phyloP scores from a whole-genome alignment of 2,888 invertebrate species.

The Lasioglossum figueresi region DNA sequence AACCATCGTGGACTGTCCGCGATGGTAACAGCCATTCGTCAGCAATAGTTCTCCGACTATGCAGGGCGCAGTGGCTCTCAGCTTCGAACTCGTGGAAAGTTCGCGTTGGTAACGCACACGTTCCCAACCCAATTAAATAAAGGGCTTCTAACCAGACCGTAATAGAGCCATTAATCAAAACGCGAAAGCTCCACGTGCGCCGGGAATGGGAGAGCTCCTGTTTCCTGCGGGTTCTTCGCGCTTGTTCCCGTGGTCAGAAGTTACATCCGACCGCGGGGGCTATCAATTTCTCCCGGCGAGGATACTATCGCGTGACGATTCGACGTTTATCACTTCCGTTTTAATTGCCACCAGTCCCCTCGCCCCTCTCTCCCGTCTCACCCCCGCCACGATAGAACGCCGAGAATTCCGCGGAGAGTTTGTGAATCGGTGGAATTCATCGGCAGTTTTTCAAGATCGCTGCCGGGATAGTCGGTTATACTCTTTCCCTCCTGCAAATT shows the following conservation, averaged over 20 bases:
- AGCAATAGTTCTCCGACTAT: conserved; percentile 48
- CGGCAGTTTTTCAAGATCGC: neutral
- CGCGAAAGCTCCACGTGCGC: conserved; percentile 3
- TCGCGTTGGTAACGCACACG: neutral
- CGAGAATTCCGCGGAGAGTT: conserved; percentile 17
- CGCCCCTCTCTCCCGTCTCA: neutral
- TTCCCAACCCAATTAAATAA: conserved; percentile 40
- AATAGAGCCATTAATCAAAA: conserved; percentile 38
- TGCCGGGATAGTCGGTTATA: neutral
- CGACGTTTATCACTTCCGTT: conserved; percentile 19
- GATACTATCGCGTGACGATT: conserved; percentile 33
- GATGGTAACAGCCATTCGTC: conserved; percentile 46
- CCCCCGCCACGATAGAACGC: neutral
- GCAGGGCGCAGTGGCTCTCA: conserved; percentile 44
- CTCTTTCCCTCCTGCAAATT: neutral
- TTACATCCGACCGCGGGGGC: conserved; percentile 10
- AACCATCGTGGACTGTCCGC: conserved; percentile 8
- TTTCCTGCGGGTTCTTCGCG: conserved; percentile 26
- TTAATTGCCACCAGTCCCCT: neutral
- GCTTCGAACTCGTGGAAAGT: neutral
- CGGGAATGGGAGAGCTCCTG: neutral
- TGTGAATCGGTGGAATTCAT: neutral
- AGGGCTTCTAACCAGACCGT: conserved; percentile 11
- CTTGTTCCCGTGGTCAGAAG: conserved; percentile 22
- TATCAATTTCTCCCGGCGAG: conserved; percentile 19